Conservation (phyloP, 2,888 invertebrate species). For the Archaeoteleia sp. region DNA sequence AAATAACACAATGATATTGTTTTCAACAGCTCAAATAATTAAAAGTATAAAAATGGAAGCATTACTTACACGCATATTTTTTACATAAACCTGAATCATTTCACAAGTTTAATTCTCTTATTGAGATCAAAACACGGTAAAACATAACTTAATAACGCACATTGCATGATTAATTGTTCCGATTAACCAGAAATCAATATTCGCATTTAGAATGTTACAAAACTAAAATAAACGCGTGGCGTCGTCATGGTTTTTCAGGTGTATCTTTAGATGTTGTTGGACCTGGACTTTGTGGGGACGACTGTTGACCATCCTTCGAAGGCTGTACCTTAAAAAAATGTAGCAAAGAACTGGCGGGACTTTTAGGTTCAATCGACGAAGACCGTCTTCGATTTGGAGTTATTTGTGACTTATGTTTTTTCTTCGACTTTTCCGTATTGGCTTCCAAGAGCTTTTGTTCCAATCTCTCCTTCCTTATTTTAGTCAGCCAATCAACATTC, state of each 20-base stretch:
- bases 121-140: no score
- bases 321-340: conserved; percentile 45
- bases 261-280: conserved; percentile 32
- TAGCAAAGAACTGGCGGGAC: conserved; percentile 41
- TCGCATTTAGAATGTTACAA: no score
- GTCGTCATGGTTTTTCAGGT: background rate
- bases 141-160: no score
- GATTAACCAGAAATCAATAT: no score
- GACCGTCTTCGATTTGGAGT: conserved; percentile 36
- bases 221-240: no score
- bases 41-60: no score
- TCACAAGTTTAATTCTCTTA: no score
- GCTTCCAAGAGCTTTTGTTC: conserved; percentile 53
- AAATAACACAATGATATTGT: no score
- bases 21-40: no score
- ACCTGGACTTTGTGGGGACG: conserved; percentile 21
- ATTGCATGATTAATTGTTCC: no score
- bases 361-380: conserved; percentile 33
- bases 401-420: conserved; percentile 10
- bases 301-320: conserved; percentile 34
- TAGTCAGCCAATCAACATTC: conserved; percentile 84
- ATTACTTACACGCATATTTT: no score
- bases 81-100: no score
- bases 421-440: conserved; percentile 23
- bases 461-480: conserved; percentile 78